Base-by-base conservation (phyloP, 2,113 vertebrate genomes). In the Ammodytes dubius region DNA sequence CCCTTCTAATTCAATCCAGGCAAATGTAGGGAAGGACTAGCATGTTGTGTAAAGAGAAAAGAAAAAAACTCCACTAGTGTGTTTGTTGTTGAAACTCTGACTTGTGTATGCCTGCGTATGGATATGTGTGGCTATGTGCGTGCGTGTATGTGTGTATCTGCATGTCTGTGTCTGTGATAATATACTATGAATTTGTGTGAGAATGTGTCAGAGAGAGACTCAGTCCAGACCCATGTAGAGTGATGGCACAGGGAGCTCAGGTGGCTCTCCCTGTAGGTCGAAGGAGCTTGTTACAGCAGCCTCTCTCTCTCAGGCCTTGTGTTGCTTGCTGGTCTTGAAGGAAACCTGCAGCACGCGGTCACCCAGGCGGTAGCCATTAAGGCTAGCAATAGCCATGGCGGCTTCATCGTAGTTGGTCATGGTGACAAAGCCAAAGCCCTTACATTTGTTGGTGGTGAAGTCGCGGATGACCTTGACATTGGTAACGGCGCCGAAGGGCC, bases 361-460 rank as follows among this genome's bases (percentile, higher is more conserved):
- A 0, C 97, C 98, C 90, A 99, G 95, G 90, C 97, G 97, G 88
- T 99, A 98, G 84, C 97, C 97, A 0, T 99, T 98, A 76, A 99
- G 97, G 92, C 97, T 98, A 74, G 98, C 98, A 5, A 99, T 99
- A 84, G 98, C 98, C 98, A 99, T 96, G 94, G 98, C 98, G 0
- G 98, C 98, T 89, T 99, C 98, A 0, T 99, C 97, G 56, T 99
- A 99, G 96, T 98, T 99, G 96, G 98, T 99, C 98, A 99, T 99
- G 84, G 98, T 99, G 94, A 99, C 97, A 7, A 99, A 99, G 88
- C 98, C 98, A 7, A 99, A 99, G 85, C 98, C 98, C 89, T 98
- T 98, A 95, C 98, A 99, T 95, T 99, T 99, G 96, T 98, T 98
- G 95, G 97, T 98, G 93, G 97, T 96, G 87, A 98, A 97, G 91